Percentiles rank a stretch among this genome's conserved stretches.
Evolutionary conservation across 2,888 invertebrate species (phyloP).

Genomic region (Cephus pulcher): DNA sequence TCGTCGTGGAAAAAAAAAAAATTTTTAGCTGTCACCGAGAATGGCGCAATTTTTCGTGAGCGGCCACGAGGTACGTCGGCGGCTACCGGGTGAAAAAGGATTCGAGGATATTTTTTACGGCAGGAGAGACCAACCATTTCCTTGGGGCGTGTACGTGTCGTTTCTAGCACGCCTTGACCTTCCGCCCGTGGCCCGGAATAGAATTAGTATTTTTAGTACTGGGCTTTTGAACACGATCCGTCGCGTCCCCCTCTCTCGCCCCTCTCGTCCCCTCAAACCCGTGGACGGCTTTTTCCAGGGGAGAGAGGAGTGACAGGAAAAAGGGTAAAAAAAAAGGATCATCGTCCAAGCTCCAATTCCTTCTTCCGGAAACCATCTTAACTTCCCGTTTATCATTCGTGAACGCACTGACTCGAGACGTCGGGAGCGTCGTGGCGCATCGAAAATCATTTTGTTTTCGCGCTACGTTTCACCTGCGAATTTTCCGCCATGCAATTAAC

Average conservation of each 20-base stretch:
- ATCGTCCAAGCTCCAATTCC: background rate
- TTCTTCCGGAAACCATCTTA: background rate
- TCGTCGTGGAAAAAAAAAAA: background rate
- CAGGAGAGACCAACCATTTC: background rate
- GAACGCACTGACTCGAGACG: background rate
- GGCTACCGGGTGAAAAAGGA: background rate
- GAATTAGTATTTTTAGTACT: constrained; percentile 50
- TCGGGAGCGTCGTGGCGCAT: background rate
- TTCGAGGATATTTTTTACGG: background rate
- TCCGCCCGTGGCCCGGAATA: constrained; percentile 50
- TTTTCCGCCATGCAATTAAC: background rate
- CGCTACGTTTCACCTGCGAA: constrained; percentile 1
- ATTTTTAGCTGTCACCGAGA: background rate
- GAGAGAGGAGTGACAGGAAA: background rate
- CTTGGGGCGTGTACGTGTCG: constrained; percentile 22
- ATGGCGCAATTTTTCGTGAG: background rate
- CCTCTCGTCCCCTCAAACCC: constrained; percentile 16
- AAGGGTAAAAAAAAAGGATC: background rate
- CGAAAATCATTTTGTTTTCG: constrained; percentile 7
- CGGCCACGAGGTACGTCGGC: background rate
- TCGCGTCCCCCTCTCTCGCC: background rate
- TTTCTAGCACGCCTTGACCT: constrained; percentile 54
- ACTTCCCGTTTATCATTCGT: background rate
- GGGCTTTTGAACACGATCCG: constrained; percentile 32
- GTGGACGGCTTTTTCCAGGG: background rate